Conservation (phyloP, 37 sponge, comb jelly and placozoan species). For the Hormiphora californensis region DNA sequence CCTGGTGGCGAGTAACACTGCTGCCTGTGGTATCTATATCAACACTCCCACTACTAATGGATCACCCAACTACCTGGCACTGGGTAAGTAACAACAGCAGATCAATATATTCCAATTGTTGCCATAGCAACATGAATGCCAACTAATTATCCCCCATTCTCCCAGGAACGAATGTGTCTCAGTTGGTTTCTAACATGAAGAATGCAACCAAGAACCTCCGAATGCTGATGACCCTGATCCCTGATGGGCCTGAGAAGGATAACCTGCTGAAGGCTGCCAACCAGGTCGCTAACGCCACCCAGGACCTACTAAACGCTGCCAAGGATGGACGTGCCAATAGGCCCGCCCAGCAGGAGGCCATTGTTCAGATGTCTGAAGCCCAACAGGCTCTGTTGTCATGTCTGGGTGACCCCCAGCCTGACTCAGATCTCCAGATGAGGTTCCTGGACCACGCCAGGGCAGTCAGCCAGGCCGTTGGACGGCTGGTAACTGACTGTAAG, state of each 20-base stretch:
- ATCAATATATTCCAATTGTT: background rate
- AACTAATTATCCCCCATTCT: background rate
- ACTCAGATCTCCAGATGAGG: conserved; percentile 51
- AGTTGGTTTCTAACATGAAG: conserved; percentile 75
- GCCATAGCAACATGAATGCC: background rate
- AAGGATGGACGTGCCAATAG: conserved; percentile 53
- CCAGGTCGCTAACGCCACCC: conserved; percentile 83
- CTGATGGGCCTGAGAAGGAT: conserved; percentile 60
- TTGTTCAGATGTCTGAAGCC: conserved; percentile 22
- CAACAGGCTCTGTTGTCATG: conserved; percentile 39
- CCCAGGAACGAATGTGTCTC: conserved; percentile 42
- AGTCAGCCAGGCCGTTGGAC: conserved; percentile 38
- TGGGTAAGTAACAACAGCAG: background rate
- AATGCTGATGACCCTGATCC: conserved; percentile 75
- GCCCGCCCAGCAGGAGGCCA: conserved; percentile 49
- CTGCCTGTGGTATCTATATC: conserved; percentile 36
- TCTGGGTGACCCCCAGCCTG: conserved; percentile 9
- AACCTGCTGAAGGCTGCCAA: conserved; percentile 87
- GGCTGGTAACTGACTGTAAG: conserved; percentile 40
- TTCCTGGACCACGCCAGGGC: conserved; percentile 51
- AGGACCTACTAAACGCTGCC: conserved; percentile 78
- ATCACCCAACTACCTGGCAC: conserved; percentile 50
- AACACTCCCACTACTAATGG: conserved; percentile 33
- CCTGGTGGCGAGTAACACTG: conserved; percentile 36
- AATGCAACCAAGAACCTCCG: conserved; percentile 83